phyloP scores from a whole-genome alignment of 1,140 invertebrate genomes.

The Oncopodura yosiiana region DNA sequence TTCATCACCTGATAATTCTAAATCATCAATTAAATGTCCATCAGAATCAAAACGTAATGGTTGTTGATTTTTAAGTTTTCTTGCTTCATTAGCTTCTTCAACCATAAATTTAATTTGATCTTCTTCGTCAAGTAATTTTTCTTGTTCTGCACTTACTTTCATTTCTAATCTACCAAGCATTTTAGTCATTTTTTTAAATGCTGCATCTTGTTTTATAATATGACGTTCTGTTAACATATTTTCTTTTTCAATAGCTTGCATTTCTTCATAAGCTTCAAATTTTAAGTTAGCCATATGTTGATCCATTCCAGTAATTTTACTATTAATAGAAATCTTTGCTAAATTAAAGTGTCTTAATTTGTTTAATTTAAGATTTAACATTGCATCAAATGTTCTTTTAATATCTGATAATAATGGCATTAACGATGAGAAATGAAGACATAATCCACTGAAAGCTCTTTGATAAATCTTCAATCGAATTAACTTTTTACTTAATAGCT shows the following conservation, averaged over 20 bases:
- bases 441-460: conserved; percentile 19
- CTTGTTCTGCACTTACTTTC: background rate
- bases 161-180: conserved; percentile 25
- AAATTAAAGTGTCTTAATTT: conserved; percentile 15
- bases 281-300: conserved; percentile 4
- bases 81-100: conserved; percentile 9
- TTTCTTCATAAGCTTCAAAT: conserved; percentile 11
- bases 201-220: conserved; percentile 26
- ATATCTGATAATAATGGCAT: conserved; percentile 20
- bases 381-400: conserved; percentile 28
- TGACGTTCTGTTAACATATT: conserved; percentile 19
- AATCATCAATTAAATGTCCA: too few species aligned
- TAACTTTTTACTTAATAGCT: conserved; percentile 19
- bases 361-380: conserved; percentile 12
- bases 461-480: conserved; percentile 23
- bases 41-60: conserved; percentile 8
- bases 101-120: conserved; percentile 5
- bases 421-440: conserved; percentile 26
- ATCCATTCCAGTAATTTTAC: conserved; percentile 14
- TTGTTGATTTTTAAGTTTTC: conserved; percentile 19
- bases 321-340: conserved; percentile 13
- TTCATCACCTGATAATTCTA: too few species aligned
- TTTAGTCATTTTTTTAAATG: conserved; percentile 25
- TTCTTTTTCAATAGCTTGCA: conserved; percentile 18
- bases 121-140: conserved; percentile 18